A percentile compares a stretch with the other conserved stretches of the same genome.
phyloP scores from a whole-genome alignment of 2,797 vertebrate genomes.

The Poecilia picta region DNA sequence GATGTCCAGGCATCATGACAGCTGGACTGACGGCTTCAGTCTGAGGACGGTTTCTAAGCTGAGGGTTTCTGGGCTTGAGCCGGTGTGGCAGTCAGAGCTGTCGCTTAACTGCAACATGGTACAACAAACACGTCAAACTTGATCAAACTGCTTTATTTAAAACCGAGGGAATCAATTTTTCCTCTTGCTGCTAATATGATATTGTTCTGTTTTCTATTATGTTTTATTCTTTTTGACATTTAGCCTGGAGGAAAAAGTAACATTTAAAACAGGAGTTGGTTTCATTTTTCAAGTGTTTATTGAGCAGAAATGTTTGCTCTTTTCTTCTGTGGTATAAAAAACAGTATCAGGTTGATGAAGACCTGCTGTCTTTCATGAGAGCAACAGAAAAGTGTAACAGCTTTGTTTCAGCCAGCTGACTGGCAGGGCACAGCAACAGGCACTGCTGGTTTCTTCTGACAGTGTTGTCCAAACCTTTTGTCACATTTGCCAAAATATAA shows the following conservation, averaged over 20 bases:
- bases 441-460: not conserved
- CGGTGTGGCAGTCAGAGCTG: not conserved
- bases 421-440: not conserved
- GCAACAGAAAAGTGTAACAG: not conserved
- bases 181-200: not conserved
- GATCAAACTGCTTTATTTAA: not conserved
- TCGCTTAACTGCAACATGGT: not conserved
- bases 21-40: not conserved
- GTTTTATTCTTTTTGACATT: not conserved
- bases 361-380: not conserved
- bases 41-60: not conserved
- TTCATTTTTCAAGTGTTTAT: not conserved
- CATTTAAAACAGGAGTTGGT: not conserved
- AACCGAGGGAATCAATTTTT: not conserved
- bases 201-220: not conserved
- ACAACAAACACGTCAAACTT: not conserved
- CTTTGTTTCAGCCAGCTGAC: not conserved
- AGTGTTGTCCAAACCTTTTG: not conserved
- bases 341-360: not conserved
- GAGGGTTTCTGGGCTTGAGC: not conserved
- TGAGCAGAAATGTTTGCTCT: not conserved
- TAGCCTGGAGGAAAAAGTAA: not conserved
- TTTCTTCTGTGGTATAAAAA: not conserved
- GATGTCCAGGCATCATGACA: slow-evolving; percentile 4
- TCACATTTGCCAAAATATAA: not conserved